These are phyloP conservation scores for Caiman crocodilus DNA, from an alignment of 2,797 vertebrate genomes.

Conservation along the genomic window DNA sequence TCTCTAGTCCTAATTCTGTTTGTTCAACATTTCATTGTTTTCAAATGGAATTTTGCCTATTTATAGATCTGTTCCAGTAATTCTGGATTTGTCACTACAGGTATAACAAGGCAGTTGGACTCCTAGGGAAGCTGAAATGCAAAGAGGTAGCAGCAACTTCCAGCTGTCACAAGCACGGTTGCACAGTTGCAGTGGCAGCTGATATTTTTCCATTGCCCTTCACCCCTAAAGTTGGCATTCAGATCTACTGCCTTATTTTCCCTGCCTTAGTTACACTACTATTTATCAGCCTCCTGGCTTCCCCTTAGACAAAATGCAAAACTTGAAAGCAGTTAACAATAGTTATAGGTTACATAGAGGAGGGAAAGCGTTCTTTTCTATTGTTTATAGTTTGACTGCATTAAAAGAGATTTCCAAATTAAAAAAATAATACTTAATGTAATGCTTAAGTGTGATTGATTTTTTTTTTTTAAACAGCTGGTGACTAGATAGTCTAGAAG, in stretches of 20 bases:
- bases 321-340: neutral
- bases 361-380: neutral
- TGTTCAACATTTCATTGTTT: neutral
- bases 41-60: too few relatives aligned
- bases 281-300: too few relatives aligned
- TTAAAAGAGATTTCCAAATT: neutral
- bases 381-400: neutral
- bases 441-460: neutral
- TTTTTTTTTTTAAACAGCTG: neutral
- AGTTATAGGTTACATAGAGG: neutral
- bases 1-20: neutral
- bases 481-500: neutral
- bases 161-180: too few relatives aligned
- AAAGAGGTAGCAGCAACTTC: too few relatives aligned
- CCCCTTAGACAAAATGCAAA: neutral
- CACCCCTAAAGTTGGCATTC: too few relatives aligned
- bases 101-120: neutral
- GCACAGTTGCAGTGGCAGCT: too few relatives aligned
- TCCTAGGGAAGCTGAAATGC: neutral
- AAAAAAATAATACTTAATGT: neutral
- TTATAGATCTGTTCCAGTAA: too few relatives aligned
- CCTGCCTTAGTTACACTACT: too few relatives aligned
- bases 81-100: too few relatives aligned
- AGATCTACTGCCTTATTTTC: too few relatives aligned
- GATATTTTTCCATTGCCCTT: too few relatives aligned